Evolutionary conservation across 1,140 invertebrate species (phyloP), one percentile per base, ranked within the genome.

Genomic region (Apocrypta bakeri): DNA sequence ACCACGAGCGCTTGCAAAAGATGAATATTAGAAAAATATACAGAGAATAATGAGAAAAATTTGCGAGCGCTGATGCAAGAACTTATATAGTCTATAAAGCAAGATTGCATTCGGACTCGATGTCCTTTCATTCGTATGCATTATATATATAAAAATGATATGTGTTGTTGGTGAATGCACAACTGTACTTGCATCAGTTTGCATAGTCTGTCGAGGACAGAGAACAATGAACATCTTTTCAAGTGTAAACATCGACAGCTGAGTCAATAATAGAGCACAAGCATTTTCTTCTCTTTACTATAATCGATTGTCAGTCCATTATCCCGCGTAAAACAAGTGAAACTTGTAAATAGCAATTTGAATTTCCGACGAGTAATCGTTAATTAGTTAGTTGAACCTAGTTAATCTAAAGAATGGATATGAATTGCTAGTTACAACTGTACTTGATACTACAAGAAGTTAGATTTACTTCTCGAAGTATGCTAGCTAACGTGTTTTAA

Each of bases 121-220:
- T 81, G 68, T 80, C 68, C 68, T 85, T 85, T 85, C 75, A 83
- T 83, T 83, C 66, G 61, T 84, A 80, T 83, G 64, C 56, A 84
- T 78, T 84, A 77, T 72, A 80, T 74, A 84, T 80, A 80, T 80
- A 84, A 79, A n/a, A 83, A 75, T 82, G 68, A 84, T 84, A 82
- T 74, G 82, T 83, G 63, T 83, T 79, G 71, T 83, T 76, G 68
- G 29, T 82, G 27, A 79, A 82, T 79, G 77, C 61, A 84, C 76
- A 48, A n/a, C 33, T 37, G 33, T 75, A 84, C 56, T 84, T 76
- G 76, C 69, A 79, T 64, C 72, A 42, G 78, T 79, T 79, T 84
- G 77, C 77, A 79, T 84, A 84, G 56, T 82, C 81, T 37, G 56
- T 63, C n/a, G 68, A 68, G 29, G 40, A 84, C 48, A 82, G 71